Evolutionary conservation across 1,140 invertebrate genomes (phyloP), one percentile per base, ranked within the genome.

Genomic region (Penaeus indicus): DNA sequence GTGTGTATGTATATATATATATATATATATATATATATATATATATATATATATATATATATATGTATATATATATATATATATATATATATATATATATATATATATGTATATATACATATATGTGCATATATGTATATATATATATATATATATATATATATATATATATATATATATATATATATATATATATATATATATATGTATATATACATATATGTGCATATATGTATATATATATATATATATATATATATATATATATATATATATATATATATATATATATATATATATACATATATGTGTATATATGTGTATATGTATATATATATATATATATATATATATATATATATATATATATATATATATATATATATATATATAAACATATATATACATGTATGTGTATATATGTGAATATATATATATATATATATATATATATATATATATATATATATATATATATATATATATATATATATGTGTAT

Each of bases 41-140:
- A 27, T 27, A 27, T 75, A 19, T 27, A 27, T 75, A 27, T 75
- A 27, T 75, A 27, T 27, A 27, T 27, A 25, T 75, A n/a, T 75
- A 19, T 75, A 27, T 75, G 19, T 27, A 27, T 75, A 75, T 75
- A 25, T 75, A 75, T 75, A 27, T 75, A 27, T 32, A 27, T 75
- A 27, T 75, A 27, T 75, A 75, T 75, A 75, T 75, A 75, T 75
- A 75, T 75, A 75, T 27, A n/a, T 75, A 75, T 75, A 27, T 75
- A n/a, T 72, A 72, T 72, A 72, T 75, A 25, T 75, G 32, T n/a
- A 75, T 75, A 25, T 69, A 27, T 75, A 32, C 10, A 72, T 25
- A 16, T 27, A 25, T 25, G 21, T 72, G n/a, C 27, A 0, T 72
- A 25, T 47, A 0, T 72, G 19, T 72, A 1, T 72, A 25, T 72